Conservation (phyloP, 2,113 vertebrate genomes). For the Strigops habroptila region DNA sequence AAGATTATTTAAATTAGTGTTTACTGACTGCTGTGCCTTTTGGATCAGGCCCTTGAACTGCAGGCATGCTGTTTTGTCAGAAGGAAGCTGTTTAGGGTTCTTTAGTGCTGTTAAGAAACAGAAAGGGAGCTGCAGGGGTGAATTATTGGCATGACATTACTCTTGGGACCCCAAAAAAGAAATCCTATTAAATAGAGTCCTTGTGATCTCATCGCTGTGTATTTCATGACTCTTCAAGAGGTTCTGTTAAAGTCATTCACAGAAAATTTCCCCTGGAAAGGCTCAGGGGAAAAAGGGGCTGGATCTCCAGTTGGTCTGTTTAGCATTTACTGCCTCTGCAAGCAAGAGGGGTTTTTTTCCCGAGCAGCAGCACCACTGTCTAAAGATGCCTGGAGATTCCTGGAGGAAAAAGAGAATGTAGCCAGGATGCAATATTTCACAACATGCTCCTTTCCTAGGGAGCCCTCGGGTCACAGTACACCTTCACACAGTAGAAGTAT, state of each 20-base stretch:
- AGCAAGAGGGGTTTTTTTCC: not conserved
- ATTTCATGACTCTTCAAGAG: conserved; percentile 46
- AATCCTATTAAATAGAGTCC: conserved; percentile 53
- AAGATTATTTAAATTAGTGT: not conserved
- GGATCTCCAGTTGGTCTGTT: conserved; percentile 25
- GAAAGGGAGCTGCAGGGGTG: conserved; percentile 21
- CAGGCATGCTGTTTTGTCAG: not conserved
- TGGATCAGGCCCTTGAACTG: conserved; percentile 3
- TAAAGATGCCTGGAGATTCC: not conserved
- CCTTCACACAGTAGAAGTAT: not conserved
- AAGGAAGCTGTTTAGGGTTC: conserved; percentile 25
- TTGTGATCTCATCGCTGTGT: conserved; percentile 45
- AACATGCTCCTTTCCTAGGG: not conserved
- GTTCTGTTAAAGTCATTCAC: conserved; percentile 54
- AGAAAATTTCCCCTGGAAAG: conserved; percentile 42
- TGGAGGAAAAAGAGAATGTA: not conserved
- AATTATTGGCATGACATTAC: conserved; percentile 37
- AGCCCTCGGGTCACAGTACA: not conserved
- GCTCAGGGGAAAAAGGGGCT: conserved; percentile 19
- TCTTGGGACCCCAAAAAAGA: conserved; percentile 44
- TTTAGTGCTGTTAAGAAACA: conserved; percentile 40
- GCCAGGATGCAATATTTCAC: conserved; percentile 2
- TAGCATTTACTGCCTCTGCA: conserved; percentile 37
- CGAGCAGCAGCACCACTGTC: not conserved
- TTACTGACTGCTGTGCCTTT: conserved; percentile 23